Base-by-base conservation (phyloP, 30 jellyfish, hydroid and myxozoan genomes). In the Cassiopea xamachana region DNA sequence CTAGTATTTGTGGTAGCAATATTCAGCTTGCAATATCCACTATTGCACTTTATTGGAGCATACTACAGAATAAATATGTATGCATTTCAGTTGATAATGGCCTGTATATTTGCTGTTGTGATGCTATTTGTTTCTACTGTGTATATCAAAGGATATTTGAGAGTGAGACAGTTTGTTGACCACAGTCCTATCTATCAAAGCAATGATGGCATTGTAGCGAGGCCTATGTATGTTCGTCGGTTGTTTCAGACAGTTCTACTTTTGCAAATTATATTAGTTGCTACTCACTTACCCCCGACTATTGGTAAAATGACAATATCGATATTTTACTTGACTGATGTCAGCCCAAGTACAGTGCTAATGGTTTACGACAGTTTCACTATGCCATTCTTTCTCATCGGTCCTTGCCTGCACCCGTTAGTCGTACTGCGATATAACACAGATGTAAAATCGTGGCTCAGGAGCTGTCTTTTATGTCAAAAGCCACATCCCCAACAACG, bases 151-250 rank as follows among this genome's bases (percentile, higher is more conserved):
- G 90, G 90, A 1, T 81, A 81, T 17, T 73, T 81, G 3, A 70
- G 82, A 46, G 79, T 81, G 2, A 47, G 71, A 18, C 18, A 19
- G 16, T 81, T 81, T 46, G 79, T 48, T 16, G 92, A 70, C 9
- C 58, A 78, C 15, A 78, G 87, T 50, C 75, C 87, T 1, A 60
- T 78, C 7, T 78, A 78, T 48, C 87, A 78, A 18, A 49, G 50
- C n/a, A 60, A 78, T 43, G 74, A 55, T 27, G 87, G 87, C 10
- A 55, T 49, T 3, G 71, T 60, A 14, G 74, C 51, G 2, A 78
- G 87, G 87, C 87, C 87, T 10, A 50, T 43, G 51, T 78, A 78
- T 78, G 74, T 78, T 1, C 87, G 74, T 48, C 87, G 87, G 13
- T 49, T 78, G 75, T 78, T 48, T 16, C 49, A 49, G 27, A 78